Evolutionary conservation across 2,797 vertebrate genomes (phyloP).

Genomic region (Melanotaenia trifasciata): DNA sequence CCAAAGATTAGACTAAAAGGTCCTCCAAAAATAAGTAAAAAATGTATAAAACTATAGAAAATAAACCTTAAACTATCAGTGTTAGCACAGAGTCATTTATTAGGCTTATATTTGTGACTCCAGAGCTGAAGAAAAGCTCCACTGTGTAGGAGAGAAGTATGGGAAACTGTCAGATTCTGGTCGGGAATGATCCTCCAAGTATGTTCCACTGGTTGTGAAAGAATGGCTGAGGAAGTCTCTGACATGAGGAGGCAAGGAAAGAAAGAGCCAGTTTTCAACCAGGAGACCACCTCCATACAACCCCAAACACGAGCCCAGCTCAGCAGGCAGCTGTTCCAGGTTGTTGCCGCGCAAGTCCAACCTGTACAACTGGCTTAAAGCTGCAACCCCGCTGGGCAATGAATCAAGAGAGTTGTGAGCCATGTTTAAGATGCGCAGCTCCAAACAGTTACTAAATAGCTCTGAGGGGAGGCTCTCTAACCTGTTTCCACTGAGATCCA

Average conservation of each 20-base stretch:
- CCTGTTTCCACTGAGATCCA: slow-evolving; percentile 82
- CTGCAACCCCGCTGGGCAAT: slow-evolving; percentile 68
- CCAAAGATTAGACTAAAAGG: no score
- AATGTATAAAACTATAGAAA: slow-evolving; percentile 12
- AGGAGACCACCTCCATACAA: slow-evolving; percentile 79
- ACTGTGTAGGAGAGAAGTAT: slow-evolving; percentile 76
- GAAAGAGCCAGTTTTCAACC: slow-evolving; percentile 82
- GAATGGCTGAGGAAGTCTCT: slow-evolving; percentile 70
- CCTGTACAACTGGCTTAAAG: slow-evolving; percentile 69
- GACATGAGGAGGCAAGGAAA: slow-evolving; percentile 74
- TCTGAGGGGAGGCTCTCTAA: slow-evolving; percentile 78
- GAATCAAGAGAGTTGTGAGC: slow-evolving; percentile 78
- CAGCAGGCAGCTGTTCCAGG: slow-evolving; percentile 79
- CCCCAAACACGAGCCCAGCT: slow-evolving; percentile 77
- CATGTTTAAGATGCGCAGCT: slow-evolving; percentile 76
- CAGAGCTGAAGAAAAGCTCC: slow-evolving; percentile 80
- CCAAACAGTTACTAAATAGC: slow-evolving; percentile 76
- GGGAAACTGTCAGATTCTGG: slow-evolving; percentile 78
- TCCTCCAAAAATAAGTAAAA: background rate
- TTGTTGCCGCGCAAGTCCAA: slow-evolving; percentile 84
- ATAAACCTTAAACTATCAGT: background rate
- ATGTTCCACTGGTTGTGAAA: slow-evolving; percentile 17
- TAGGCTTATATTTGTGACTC: slow-evolving; percentile 80
- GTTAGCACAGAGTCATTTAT: background rate
- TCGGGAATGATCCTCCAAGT: slow-evolving; percentile 50